Evolutionary conservation across 53 echinoderm and acorn worm genomes (phyloP), one percentile per base, ranked within the genome.

Genomic region (Echinarachnius parma): DNA sequence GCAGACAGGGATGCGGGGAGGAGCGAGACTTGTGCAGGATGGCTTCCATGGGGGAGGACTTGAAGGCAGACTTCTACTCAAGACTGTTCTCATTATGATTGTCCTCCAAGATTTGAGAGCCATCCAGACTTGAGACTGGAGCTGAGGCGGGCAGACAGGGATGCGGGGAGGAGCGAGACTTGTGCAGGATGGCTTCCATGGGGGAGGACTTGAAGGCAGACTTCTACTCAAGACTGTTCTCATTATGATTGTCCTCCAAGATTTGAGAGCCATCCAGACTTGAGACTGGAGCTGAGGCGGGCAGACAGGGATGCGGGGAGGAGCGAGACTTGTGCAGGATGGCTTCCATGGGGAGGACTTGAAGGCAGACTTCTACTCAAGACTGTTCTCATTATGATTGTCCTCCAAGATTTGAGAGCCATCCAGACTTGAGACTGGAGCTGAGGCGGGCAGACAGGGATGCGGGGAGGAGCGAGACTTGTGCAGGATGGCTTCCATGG

Each of bases 231-330:
- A 7, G 8, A 9, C 13, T 42, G 13, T 9, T 42, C 13, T 13
- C n/a, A n/a, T 9, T 31, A 58, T 75, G 65, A 75, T 63, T 9
- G n/a, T 8, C 84, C 88, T 15, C 92, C 80, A 26, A 92, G 80
- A 70, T 89, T 93, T 37, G 85, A 85, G 8, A 93, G 60, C 93
- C 93, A 93, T 11, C 89, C 85, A 2, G 93, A 78, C 65, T 93
- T 93, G 2, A 93, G 78, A 46, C 65, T 65, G 0, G 93, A 93
- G 42, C 88, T 89, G 57, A 93, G 82, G 25, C 82, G 85, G 28
- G 88, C 88, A n/a, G 89, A 89, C 28, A 89, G 83, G 2, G 89
- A 89, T 9, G 85, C 82, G 0, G 93, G 89, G 82, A 81, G 13
- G 92, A 78, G 33, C 78, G 79, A 5, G 89, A 86, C 72, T 86